Evolutionary conservation across 2,888 invertebrate species (phyloP), one percentile per base, ranked within the genome.

Genomic region (Tetanocera ferruginea): DNA sequence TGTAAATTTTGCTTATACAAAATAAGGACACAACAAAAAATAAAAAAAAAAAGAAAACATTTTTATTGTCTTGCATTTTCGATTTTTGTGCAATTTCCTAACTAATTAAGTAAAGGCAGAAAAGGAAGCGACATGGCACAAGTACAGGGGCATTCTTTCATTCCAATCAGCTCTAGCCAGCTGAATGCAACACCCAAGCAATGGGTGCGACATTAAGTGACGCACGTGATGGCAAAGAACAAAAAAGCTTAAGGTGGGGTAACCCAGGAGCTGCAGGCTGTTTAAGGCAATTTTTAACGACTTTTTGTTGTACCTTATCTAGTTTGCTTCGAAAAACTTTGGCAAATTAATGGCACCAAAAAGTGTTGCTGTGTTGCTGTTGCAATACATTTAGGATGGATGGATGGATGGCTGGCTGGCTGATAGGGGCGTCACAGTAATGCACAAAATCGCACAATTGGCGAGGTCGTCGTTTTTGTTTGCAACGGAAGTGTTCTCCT

Each of bases 231-330:
- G 43, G 49, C 60, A 23, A 60, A 43, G 11, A 55, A 19, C 55
- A 55, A 25, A 23, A 3, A 11, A n/a, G 31, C 51, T 19, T 4
- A 0, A n/a, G 6, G 6, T 25, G 49, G 19, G 2, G 9, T 69
- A 51, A 25, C 23, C 17, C 28, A 49, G 17, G 49, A 23, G 19
- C 28, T 14, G 23, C 28, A 9, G n/a, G 51, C 19, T 49, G 19
- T 69, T 49, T n/a, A 37, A 69, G 14, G 25, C 28, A 49, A n/a
- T 49, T 28, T 62, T 72, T 72, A 72, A 74, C 51, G 73, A 74
- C 73, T 74, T 74, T 49, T 11, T 11, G n/a, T 37, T 64, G 19
- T 71, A 55, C 55, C 55, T 74, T 75, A 75, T 75, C 75, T 66
- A 51, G 75, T 52, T 23, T 23, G 66, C 23, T 28, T 11, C 52